Evolutionary conservation across 1,140 invertebrate genomes (phyloP).

Genomic region (Bradysia coprophila): DNA sequence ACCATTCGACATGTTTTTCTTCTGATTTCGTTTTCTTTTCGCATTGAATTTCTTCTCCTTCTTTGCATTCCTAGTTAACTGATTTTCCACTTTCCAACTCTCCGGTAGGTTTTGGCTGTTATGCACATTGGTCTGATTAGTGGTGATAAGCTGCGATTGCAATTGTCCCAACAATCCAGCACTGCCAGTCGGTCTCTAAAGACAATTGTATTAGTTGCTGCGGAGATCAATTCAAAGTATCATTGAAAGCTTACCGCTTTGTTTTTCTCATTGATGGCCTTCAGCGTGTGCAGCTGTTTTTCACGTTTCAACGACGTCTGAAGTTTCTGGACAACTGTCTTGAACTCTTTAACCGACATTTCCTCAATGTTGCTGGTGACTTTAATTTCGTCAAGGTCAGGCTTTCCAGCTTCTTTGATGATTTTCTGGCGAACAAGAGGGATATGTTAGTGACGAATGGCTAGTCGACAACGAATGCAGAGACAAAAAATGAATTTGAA

Average conservation of each 20-base stretch:
- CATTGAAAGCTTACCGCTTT: neutral
- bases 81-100: conserved; percentile 1
- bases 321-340: conserved; percentile 6
- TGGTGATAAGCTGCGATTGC: neutral
- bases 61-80: neutral
- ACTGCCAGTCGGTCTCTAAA: neutral
- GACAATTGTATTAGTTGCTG: neutral
- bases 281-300: neutral
- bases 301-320: conserved; percentile 1
- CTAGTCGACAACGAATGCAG: neutral
- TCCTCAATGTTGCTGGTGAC: conserved; percentile 14
- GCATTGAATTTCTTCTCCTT: conserved; percentile 1
- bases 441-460: neutral
- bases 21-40: too few relatives aligned
- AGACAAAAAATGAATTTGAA: neutral
- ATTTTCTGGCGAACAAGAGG: conserved; percentile 9
- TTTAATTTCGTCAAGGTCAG: conserved; percentile 14
- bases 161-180: neutral
- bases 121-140: neutral
- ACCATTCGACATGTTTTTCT: too few relatives aligned
- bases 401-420: conserved; percentile 19
- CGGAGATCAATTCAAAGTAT: neutral
- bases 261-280: neutral
- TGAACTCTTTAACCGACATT: conserved; percentile 12
- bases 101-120: neutral